Evolutionary conservation across 2,113 vertebrate species (phyloP).

Genomic region (Pomatorhinus ruficollis): DNA sequence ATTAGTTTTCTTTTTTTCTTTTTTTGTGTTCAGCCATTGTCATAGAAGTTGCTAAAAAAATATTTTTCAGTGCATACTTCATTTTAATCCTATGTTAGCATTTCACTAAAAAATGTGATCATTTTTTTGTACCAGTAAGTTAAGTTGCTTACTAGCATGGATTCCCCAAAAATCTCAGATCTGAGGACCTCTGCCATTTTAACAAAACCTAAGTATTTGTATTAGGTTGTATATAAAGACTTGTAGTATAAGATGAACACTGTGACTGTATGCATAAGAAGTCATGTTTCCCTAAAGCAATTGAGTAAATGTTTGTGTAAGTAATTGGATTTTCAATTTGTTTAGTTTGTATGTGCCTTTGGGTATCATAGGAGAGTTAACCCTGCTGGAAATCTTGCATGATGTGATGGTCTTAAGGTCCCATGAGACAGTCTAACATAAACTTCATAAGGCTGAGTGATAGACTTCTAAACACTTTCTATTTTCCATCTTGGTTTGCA

Average conservation of each 20-base stretch:
- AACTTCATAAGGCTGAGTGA: not conserved
- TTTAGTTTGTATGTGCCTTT: not conserved
- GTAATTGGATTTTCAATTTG: conserved; percentile 30
- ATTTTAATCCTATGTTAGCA: not conserved
- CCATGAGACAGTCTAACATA: not conserved
- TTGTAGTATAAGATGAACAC: not conserved
- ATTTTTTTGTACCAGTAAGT: not conserved
- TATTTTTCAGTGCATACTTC: not conserved
- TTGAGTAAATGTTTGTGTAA: conserved; percentile 32
- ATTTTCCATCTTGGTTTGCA: not conserved
- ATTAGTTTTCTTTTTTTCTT: accelerated
- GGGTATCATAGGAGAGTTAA: not conserved
- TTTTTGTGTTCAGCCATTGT: not conserved
- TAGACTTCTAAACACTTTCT: not conserved
- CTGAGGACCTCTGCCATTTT: not conserved
- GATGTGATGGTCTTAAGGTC: not conserved
- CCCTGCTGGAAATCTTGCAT: not conserved
- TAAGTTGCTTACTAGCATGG: not conserved
- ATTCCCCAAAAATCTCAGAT: not conserved
- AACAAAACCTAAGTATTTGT: not conserved
- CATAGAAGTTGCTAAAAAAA: not conserved
- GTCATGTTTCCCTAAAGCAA: not conserved
- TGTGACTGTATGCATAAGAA: not conserved
- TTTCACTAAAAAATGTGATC: not conserved
- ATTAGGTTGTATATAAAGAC: not conserved